A percentile compares a stretch with the other conserved stretches of the same genome.
Evolutionary conservation across 2,888 invertebrate genomes (phyloP).

Genomic region (Cataglyphis livida): DNA sequence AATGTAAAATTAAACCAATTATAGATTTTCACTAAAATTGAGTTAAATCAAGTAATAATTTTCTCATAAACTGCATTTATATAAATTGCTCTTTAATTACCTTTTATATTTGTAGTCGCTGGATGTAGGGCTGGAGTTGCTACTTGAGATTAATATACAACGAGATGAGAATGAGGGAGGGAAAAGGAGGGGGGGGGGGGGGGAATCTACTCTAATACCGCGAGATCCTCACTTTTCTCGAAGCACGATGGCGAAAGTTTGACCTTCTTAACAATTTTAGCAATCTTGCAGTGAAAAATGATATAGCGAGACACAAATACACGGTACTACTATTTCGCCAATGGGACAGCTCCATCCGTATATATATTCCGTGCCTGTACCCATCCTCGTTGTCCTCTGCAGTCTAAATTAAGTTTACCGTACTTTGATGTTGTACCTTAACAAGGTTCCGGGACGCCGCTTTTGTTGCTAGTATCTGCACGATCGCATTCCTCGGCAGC

Average conservation of each 20-base stretch:
- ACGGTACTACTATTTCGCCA: slow-evolving; percentile 35
- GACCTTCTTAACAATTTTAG: slow-evolving; percentile 9
- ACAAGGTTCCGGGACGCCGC: slow-evolving; percentile 64
- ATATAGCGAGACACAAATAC: slow-evolving; percentile 16
- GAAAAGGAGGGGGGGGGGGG: not conserved
- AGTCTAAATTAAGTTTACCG: slow-evolving; percentile 66
- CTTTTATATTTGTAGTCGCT: slow-evolving; percentile 21
- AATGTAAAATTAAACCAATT: slow-evolving; percentile 12
- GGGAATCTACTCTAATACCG: not conserved
- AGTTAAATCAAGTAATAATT: slow-evolving; percentile 35
- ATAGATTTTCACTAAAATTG: not conserved
- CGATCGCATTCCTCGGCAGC: slow-evolving; percentile 61
- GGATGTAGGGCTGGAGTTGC: not conserved
- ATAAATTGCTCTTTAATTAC: slow-evolving; percentile 27
- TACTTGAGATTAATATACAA: slow-evolving; percentile 22
- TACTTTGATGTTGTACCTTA: slow-evolving; percentile 69
- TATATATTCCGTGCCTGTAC: slow-evolving; percentile 29
- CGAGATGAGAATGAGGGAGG: not conserved
- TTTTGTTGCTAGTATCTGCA: slow-evolving; percentile 62
- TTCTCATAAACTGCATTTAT: slow-evolving; percentile 10
- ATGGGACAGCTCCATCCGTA: slow-evolving; percentile 31
- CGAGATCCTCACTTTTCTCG: not conserved
- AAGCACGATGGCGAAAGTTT: slow-evolving; percentile 14
- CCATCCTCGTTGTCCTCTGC: slow-evolving; percentile 37
- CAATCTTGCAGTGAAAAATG: slow-evolving; percentile 34